Base-by-base conservation (phyloP, 2,888 invertebrate genomes). In the Hermaeophaga mercurialis region DNA sequence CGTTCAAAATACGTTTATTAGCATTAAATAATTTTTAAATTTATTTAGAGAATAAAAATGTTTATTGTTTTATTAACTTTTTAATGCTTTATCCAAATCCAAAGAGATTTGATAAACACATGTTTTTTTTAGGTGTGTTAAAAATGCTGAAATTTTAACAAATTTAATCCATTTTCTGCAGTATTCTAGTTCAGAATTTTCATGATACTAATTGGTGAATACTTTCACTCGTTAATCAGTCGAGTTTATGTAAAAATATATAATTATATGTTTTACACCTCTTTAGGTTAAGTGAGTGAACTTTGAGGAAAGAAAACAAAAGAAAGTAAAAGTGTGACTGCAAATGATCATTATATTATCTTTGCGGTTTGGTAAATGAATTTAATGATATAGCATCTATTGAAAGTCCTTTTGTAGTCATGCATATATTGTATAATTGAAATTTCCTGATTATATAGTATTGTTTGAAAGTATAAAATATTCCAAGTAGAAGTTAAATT, bases 321-420 rank as follows among this genome's bases (percentile, higher is more conserved):
- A 43, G 43, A 43, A 43, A 43, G 43, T 43, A 43, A 43, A 43
- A 43, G 43, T 43, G 24, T 24, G 9, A 43, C 12, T 26, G 22
- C 24, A 24, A 43, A 43, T 3, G 7, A 22, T 7, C 24, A 18
- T 22, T n/a, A n/a, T n/a, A n/a, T n/a, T n/a, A n/a, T n/a, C n/a
- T n/a, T n/a, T 36, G 36, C 17, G 9, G 36, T 17, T 17, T 36
- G 15, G 17, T 15, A 17, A 17, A 15, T 17, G 17, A 36, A 36
- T 18, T 43, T 43, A 43, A 43, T 43, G 19, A n/a, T 41, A 22
- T 22, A 3, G 12, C 8, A 39, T 39, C 8, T 11, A 31, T 31
- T 6, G 31, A 31, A 31, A 31, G 31, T 31, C 3, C 2, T 31
- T 36, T 36, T 6, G 15, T 36, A 11, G 7, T 4, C 17, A 33